Percentiles rank a stretch among this genome's conserved stretches.
Evolutionary conservation across 2,797 vertebrate species (phyloP).

Genomic region (Sebastes iracundus): DNA sequence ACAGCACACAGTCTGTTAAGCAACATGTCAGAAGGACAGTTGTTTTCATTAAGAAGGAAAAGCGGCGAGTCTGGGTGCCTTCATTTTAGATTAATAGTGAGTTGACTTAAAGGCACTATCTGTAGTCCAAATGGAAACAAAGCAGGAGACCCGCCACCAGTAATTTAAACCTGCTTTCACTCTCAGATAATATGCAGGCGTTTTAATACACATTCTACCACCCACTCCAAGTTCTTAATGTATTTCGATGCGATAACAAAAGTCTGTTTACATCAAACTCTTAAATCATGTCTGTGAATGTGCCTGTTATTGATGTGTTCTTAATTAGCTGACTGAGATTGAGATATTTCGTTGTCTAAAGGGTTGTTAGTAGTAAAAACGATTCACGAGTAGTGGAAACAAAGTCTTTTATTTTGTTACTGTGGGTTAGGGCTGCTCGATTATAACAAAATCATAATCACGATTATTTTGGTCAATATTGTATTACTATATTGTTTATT

Average conservation of each 20-base stretch:
- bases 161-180: not conserved
- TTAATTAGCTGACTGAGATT: not conserved
- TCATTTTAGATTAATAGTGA: constrained; percentile 11
- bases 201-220: not conserved
- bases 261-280: not conserved
- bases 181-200: not conserved
- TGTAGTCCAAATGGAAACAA: not conserved
- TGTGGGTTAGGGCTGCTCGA: no score
- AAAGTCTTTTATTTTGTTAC: not conserved
- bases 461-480: no score
- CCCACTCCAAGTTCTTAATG: not conserved
- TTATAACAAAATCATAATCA: no score
- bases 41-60: not conserved
- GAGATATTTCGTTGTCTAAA: not conserved
- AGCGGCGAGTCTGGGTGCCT: not conserved
- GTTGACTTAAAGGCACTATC: not conserved
- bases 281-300: not conserved
- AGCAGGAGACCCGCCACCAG: not conserved
- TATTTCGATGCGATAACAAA: not conserved
- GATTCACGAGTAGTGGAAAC: no score
- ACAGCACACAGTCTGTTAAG: constrained; percentile 5
- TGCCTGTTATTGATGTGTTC: not conserved
- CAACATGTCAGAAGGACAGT: constrained; percentile 7
- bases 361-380: not conserved
- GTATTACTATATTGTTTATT: not conserved